Conservation (phyloP, 2,888 invertebrate genomes). For the Chaitophorus viminalis region DNA sequence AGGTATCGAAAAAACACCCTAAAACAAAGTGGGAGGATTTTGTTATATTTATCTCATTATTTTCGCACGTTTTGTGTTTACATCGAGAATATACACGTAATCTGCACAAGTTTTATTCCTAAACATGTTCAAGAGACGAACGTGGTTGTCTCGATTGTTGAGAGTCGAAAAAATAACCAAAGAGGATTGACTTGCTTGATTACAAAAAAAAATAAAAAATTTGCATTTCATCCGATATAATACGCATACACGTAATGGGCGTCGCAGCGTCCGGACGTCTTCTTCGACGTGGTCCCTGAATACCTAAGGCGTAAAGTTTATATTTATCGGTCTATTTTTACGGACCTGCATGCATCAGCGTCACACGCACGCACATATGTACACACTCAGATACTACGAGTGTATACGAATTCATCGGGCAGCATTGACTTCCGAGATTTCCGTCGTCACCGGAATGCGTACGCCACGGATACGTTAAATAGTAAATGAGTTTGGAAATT, state of each 20-base stretch:
- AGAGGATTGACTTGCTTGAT: neutral
- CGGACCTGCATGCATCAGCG: slow-evolving; percentile 24
- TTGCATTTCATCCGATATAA: neutral
- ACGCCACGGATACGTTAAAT: neutral
- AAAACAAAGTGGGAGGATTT: neutral
- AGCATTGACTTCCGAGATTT: slow-evolving; percentile 33
- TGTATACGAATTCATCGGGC: slow-evolving; percentile 16
- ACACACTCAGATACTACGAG: neutral
- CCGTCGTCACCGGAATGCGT: slow-evolving; percentile 19
- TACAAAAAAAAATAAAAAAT: neutral
- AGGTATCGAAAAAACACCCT: neutral
- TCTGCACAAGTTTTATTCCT: too few species aligned
- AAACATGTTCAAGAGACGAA: neutral
- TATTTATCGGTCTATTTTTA: slow-evolving; percentile 62
- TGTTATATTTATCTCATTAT: neutral
- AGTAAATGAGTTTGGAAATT: neutral
- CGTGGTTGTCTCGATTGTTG: neutral
- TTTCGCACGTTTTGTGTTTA: neutral
- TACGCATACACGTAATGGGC: neutral
- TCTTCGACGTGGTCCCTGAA: slow-evolving; percentile 49
- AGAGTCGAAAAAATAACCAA: neutral
- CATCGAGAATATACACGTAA: neutral
- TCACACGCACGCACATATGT: slow-evolving; percentile 29
- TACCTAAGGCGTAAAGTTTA: slow-evolving; percentile 57
- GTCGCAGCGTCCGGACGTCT: slow-evolving; percentile 34